These are phyloP conservation scores for Lepeophtheirus salmonis DNA, from an alignment of 1,140 invertebrate genomes.

Conservation along the genomic window DNA sequence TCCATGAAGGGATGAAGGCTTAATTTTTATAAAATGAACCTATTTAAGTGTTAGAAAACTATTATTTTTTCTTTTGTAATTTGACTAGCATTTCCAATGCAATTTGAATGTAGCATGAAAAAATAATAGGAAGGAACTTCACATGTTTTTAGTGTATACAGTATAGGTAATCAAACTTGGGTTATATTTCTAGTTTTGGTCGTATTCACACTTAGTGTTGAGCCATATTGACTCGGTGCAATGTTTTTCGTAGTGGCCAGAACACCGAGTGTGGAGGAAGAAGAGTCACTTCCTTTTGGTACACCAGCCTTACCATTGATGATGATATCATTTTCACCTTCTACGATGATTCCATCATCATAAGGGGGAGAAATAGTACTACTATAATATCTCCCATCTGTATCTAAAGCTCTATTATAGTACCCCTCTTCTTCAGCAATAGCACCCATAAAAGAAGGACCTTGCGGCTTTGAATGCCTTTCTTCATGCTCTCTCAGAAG, in stretches of 20 bases:
- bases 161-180: too few species aligned
- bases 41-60: too few species aligned
- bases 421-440: background rate
- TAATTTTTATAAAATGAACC: too few species aligned
- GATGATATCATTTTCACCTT: background rate
- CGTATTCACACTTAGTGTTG: background rate
- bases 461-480: background rate
- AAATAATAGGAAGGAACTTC: too few species aligned
- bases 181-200: background rate
- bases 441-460: background rate
- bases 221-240: background rate
- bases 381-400: background rate
- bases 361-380: background rate
- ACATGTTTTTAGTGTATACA: too few species aligned
- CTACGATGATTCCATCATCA: background rate
- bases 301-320: too few species aligned
- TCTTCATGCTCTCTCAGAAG: conserved; percentile 13
- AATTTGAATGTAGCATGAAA: too few species aligned
- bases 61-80: too few species aligned
- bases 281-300: background rate
- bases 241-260: background rate
- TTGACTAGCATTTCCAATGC: too few species aligned
- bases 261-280: background rate
- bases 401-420: background rate
- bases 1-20: too few species aligned